phyloP scores from a whole-genome alignment of 2,888 invertebrate species.

The Agrilus mali region DNA sequence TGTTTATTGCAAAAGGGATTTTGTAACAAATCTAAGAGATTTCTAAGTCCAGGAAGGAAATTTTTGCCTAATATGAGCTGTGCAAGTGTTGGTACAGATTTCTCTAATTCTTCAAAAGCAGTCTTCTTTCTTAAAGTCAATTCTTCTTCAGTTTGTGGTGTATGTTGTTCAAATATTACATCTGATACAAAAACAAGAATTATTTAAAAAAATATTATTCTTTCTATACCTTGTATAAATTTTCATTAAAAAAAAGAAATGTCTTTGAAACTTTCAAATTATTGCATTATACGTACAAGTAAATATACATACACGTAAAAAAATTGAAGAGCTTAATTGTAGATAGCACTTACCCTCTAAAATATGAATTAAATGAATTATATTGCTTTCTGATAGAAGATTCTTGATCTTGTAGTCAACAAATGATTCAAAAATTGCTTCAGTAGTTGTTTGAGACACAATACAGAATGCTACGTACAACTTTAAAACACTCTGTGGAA shows the following conservation, averaged over 20 bases:
- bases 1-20: slow-evolving; percentile 50
- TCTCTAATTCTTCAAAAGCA: slow-evolving; percentile 35
- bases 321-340: neutral
- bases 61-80: slow-evolving; percentile 30
- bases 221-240: slow-evolving; percentile 1
- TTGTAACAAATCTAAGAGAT: slow-evolving; percentile 39
- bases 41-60: slow-evolving; percentile 31
- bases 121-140: slow-evolving; percentile 25
- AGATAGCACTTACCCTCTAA: slow-evolving; percentile 40
- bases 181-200: slow-evolving; percentile 18
- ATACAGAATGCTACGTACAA: slow-evolving; percentile 38
- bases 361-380: slow-evolving; percentile 44
- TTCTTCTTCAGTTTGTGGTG: slow-evolving; percentile 26
- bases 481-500: slow-evolving; percentile 34
- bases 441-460: slow-evolving; percentile 34
- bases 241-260: no score
- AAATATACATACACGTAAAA: no score
- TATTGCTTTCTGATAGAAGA: slow-evolving; percentile 39
- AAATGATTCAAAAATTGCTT: slow-evolving; percentile 32
- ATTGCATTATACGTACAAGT: no score
- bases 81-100: slow-evolving; percentile 24
- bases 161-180: slow-evolving; percentile 28
- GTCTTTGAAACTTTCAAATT: no score
- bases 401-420: slow-evolving; percentile 31
- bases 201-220: slow-evolving; percentile 2